Evolutionary conservation across 2,113 vertebrate species (phyloP).

Genomic region (Empidonax alnorum): DNA sequence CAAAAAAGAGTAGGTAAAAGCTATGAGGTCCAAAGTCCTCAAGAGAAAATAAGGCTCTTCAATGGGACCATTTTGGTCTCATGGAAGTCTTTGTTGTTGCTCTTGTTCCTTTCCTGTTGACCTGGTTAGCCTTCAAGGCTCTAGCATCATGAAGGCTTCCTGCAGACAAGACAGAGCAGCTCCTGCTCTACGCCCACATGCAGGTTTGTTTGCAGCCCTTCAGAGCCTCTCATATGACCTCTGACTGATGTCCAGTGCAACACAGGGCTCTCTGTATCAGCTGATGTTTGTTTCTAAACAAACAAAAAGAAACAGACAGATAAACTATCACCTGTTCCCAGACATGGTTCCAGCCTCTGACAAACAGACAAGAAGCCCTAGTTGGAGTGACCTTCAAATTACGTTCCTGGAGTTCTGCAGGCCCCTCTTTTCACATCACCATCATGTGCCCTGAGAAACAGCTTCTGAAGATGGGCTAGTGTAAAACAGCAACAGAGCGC

Average conservation of each 20-base stretch:
- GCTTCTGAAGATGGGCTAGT: background rate
- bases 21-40: background rate
- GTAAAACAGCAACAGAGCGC: background rate
- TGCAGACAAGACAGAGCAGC: background rate
- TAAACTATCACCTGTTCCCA: background rate
- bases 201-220: background rate
- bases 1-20: background rate
- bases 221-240: background rate
- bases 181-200: background rate
- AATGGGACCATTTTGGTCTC: background rate
- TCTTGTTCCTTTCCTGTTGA: background rate
- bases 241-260: background rate
- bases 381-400: background rate
- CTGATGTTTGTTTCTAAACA: background rate
- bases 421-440: background rate
- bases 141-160: background rate
- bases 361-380: background rate
- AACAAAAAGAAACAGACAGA: background rate
- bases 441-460: background rate
- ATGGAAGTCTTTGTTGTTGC: background rate
- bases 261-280: background rate
- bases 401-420: background rate
- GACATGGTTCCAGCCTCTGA: background rate
- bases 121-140: background rate
- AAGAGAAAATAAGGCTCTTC: background rate